Conservation (phyloP, 2,888 invertebrate species). For the Orthonychiurus folsomi region DNA sequence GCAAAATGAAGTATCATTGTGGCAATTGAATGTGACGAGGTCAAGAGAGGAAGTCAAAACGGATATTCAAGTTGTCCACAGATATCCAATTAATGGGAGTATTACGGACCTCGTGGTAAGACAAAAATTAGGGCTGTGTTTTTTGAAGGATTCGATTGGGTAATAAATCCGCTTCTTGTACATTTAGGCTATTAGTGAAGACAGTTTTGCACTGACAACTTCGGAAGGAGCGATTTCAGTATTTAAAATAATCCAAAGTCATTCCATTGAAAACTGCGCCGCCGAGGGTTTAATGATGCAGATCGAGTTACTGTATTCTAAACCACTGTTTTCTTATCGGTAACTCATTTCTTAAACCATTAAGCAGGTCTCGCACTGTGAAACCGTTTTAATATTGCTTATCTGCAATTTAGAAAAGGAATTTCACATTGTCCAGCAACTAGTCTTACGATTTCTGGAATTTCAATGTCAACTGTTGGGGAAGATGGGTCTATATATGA, state of each 20-base stretch:
- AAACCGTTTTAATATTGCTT: conserved; percentile 4
- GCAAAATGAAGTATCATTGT: conserved; percentile 30
- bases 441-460: conserved; percentile 23
- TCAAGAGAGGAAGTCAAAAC: conserved; percentile 15
- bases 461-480: conserved; percentile 26
- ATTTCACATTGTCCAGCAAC: conserved; percentile 25
- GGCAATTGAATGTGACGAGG: conserved; percentile 21
- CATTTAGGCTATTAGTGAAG: conserved; percentile 13
- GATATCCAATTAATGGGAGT: conserved; percentile 17
- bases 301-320: too few relatives aligned
- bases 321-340: too few relatives aligned
- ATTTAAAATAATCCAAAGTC: conserved; percentile 15
- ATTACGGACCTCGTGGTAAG: conserved; percentile 26
- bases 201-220: conserved; percentile 19
- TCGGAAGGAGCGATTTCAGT: conserved; percentile 16
- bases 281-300: too few relatives aligned
- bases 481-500: conserved; percentile 38
- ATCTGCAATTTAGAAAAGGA: conserved; percentile 6
- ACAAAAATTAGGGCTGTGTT: too few relatives aligned
- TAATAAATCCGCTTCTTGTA: background rate
- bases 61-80: conserved; percentile 16
- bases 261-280: conserved; percentile 2
- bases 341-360: too few relatives aligned
- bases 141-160: too few relatives aligned
- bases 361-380: too few relatives aligned